Conservation (phyloP, 2,113 vertebrate genomes). For the Carettochelys insculpta region DNA sequence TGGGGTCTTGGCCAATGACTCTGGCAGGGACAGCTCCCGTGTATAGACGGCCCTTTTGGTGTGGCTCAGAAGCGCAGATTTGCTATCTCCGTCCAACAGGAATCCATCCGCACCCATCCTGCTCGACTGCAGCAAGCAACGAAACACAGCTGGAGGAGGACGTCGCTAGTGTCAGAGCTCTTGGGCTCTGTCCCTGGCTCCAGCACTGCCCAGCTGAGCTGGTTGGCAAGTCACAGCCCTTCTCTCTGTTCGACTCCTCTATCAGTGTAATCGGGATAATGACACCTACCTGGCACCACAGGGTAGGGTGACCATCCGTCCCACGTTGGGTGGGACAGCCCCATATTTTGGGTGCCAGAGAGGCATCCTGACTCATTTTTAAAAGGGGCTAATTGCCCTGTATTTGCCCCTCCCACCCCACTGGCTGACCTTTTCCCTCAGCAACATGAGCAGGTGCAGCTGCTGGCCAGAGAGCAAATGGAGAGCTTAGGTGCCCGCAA, state of each 20-base stretch:
- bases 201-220: accelerated
- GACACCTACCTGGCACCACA: conserved; percentile 45
- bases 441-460: too few relatives aligned
- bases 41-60: not conserved
- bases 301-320: too few relatives aligned
- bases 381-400: too few relatives aligned
- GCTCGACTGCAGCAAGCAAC: too few relatives aligned
- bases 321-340: too few relatives aligned
- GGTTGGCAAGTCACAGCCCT: not conserved
- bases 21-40: not conserved
- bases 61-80: not conserved
- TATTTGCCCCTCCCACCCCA: too few relatives aligned
- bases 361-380: too few relatives aligned
- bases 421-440: too few relatives aligned
- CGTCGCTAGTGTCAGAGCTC: not conserved
- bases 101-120: not conserved
- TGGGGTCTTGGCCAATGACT: not conserved
- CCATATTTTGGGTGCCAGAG: too few relatives aligned
- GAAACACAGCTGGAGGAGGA: too few relatives aligned
- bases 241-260: not conserved
- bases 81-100: not conserved
- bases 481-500: too few relatives aligned
- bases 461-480: too few relatives aligned
- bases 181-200: not conserved
- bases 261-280: not conserved